Evolutionary conservation across 2,797 vertebrate species (phyloP), one percentile per base, ranked within the genome.

Genomic region (Tympanoctomys barrerae): DNA sequence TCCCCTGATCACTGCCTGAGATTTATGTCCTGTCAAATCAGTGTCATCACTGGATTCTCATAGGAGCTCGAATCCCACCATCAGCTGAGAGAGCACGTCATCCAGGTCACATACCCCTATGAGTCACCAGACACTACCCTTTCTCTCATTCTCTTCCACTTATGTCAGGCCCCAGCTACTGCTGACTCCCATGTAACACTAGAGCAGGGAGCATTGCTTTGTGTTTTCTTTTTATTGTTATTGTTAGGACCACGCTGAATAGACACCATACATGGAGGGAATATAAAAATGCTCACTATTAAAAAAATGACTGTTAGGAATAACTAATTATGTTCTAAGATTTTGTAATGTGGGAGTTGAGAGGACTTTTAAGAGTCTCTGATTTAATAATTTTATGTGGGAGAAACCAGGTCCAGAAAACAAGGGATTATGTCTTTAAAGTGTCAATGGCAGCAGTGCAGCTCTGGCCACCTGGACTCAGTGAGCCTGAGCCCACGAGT

Each of bases 391-490:
- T 28, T 75, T 92, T n/a, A 26, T 87, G 19, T 42, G 87, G 14
- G 89, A 95, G 59, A 94, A 75, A 87, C 52, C 22, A 82, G 71
- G 78, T 3, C 24, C 31, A 79, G 66, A 90, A 73, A 42, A 87
- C 80, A 33, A 54, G 13, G 3, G 12, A 70, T 57, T n/a, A 36
- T 24, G 80, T 75, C 92, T 91, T 21, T 19, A 42, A 89, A 82
- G 5, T 64, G 24, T 24, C 52, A 64, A 75, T 75, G 57, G 16
- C 42, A 92, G 22, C 18, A 64, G 4, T 61, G 57, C 6, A 1
- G 59, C 12, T 92, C 39, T 24, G 12, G 46, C 54, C 66, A 42
- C 24, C 14, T 8, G 26, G 13, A 18, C 73, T 28, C 22, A 16
- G 5, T 14, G 52, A 42, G 28, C 18, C 31, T 85, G 39, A 81